Base-by-base conservation (phyloP, 2,797 vertebrate genomes). In the Lepus oiostolus region DNA sequence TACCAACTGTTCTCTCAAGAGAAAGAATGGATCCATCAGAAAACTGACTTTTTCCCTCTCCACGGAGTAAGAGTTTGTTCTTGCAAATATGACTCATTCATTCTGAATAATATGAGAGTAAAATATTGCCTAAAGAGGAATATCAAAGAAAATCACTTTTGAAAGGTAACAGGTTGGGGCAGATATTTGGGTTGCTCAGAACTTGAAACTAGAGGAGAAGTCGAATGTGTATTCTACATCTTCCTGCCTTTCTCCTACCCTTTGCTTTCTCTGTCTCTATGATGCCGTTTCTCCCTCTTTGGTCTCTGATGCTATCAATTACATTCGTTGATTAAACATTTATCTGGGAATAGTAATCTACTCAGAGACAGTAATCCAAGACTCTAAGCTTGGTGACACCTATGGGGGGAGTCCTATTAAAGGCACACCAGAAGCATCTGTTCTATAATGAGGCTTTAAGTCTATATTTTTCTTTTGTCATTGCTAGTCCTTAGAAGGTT, bases 381-480 rank as follows among this genome's bases (percentile, higher is more conserved):
- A 77, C 19, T 79, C 62, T 50, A 26, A 42, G 21, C 60, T 47
- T n/a, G 7, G 9, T 26, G 11, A 81, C 24, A 86, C 81, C 38
- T 63, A 9, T 74, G 62, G 26, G 19, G 5, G 87, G 3, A 76
- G 19, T 47, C 24, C 67, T n/a, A 32, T 58, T 88, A 83, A 67
- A 68, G 26, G 17, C 10, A 26, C 79, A 13, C 4, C 58, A 93
- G 50, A 6, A 82, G 28, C 63, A 88, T 60, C 71, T 76, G 88
- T 68, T 63, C 72, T 84, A 70, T 38, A 28, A 32, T 70, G 17
- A 70, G 3, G 47, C 28, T 91, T 58, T 80, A 85, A 72, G 35
- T 75, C 32, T 87, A 6, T 52, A 79, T 47, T 83, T 93, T 95
- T 83, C 52, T 42, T 87, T 81, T 92, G 79, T 84, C 81, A 42